Conservation (phyloP, 2,888 invertebrate species). For the Notocelia uddmanniana region DNA sequence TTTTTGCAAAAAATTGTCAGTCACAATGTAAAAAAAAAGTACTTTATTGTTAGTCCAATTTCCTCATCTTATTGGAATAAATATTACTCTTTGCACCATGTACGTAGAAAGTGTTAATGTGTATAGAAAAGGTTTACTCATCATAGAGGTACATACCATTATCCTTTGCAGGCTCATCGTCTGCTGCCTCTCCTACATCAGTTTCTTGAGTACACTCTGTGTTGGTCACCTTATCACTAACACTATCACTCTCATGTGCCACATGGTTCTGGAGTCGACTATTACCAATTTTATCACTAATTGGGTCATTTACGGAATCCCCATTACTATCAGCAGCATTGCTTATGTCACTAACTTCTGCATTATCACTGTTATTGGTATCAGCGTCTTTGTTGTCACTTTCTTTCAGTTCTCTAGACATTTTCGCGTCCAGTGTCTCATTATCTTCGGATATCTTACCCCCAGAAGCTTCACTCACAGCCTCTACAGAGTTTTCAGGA, state of each 20-base stretch:
- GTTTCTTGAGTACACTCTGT: constrained; percentile 49
- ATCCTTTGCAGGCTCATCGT: constrained; percentile 46
- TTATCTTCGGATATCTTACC: constrained; percentile 46
- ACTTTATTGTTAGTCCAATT: too few relatives aligned
- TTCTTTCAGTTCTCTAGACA: constrained; percentile 40
- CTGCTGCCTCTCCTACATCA: neutral
- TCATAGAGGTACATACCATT: constrained; percentile 54
- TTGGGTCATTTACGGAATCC: constrained; percentile 51
- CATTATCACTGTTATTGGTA: constrained; percentile 41
- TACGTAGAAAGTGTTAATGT: neutral
- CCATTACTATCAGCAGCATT: constrained; percentile 36
- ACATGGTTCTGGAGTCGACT: constrained; percentile 72
- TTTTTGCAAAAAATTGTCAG: too few relatives aligned
- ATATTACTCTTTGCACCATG: neutral
- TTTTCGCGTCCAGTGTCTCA: constrained; percentile 22
- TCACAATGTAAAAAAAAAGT: too few relatives aligned
- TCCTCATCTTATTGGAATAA: neutral
- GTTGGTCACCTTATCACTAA: constrained; percentile 56
- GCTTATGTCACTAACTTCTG: constrained; percentile 50
- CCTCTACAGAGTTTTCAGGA: constrained; percentile 59
- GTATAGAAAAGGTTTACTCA: neutral
- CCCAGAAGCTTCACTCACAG: constrained; percentile 50
- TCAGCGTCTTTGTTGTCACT: constrained; percentile 48
- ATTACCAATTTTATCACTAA: constrained; percentile 51
- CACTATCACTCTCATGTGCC: constrained; percentile 57